Conservation (phyloP, 2,888 invertebrate genomes). For the Lysandra coridon region DNA sequence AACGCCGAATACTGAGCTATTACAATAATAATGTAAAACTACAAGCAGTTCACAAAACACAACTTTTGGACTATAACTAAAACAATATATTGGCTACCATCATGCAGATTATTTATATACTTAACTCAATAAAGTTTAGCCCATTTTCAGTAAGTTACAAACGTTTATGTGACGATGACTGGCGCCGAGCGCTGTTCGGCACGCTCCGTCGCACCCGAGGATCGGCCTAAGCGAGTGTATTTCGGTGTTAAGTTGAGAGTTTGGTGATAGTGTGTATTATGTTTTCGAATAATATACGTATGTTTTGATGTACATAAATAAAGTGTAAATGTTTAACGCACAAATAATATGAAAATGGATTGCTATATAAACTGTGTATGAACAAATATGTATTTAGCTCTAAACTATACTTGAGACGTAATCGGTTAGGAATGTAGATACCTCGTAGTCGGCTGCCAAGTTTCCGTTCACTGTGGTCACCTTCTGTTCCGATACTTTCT, state of each 20-base stretch:
- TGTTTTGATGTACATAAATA: conserved; percentile 80
- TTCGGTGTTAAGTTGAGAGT: conserved; percentile 65
- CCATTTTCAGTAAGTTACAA: background rate
- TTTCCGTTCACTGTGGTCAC: conserved; percentile 36
- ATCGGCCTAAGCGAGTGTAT: conserved; percentile 50
- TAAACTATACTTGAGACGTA: conserved; percentile 65
- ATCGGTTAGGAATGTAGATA: conserved; percentile 63
- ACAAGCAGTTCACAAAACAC: background rate
- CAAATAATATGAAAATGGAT: conserved; percentile 68
- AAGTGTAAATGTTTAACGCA: conserved; percentile 80
- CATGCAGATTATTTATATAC: background rate
- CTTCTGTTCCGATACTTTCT: conserved; percentile 6
- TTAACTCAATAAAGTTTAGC: background rate
- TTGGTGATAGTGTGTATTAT: conserved; percentile 72
- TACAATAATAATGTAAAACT: background rate
- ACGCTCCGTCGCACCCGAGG: background rate
- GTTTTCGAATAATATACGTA: conserved; percentile 75
- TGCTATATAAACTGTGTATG: conserved; percentile 45
- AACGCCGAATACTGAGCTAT: background rate
- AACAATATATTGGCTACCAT: background rate
- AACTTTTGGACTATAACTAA: background rate
- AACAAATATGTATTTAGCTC: conserved; percentile 74
- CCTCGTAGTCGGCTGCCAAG: conserved; percentile 54
- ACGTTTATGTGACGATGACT: background rate
- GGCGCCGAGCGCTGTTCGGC: conserved; percentile 3